Evolutionary conservation across 1,140 invertebrate genomes (phyloP).

Genomic region (Planococcus citri): DNA sequence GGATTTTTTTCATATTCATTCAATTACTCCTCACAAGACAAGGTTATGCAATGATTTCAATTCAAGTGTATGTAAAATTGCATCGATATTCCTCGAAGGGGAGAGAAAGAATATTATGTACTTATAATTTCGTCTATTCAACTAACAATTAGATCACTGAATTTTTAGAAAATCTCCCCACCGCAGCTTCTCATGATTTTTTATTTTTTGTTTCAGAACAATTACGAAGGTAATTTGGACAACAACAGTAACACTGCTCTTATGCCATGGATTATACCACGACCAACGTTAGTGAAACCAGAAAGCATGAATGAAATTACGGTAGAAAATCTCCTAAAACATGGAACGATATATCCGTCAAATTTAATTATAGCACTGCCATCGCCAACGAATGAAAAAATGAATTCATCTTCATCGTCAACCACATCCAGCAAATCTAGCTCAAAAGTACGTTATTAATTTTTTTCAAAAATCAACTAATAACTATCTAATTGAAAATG

Average conservation of each 20-base stretch:
- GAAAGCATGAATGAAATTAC: slow-evolving; percentile 10
- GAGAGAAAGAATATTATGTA: no score
- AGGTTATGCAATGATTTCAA: no score
- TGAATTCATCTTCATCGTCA: slow-evolving; percentile 30
- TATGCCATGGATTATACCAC: slow-evolving; percentile 5
- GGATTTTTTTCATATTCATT: no score
- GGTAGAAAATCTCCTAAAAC: slow-evolving; percentile 23
- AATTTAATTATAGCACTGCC: slow-evolving; percentile 3
- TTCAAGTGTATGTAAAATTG: no score
- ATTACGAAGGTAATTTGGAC: neutral
- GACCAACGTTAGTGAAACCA: slow-evolving; percentile 13
- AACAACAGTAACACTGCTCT: neutral
- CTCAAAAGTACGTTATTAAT: slow-evolving; percentile 62
- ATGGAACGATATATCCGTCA: neutral
- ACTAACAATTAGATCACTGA: no score
- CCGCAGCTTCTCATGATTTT: no score
- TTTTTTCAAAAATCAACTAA: no score
- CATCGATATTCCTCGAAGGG: no score
- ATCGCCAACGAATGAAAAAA: neutral
- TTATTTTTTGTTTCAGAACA: neutral
- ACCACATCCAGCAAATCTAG: slow-evolving; percentile 45
- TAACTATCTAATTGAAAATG: no score
- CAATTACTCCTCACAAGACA: no score
- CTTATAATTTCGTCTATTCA: no score
- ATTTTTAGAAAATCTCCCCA: no score